Percentiles rank a stretch among this genome's conserved stretches.
Evolutionary conservation across 2,113 vertebrate species (phyloP).

Genomic region (Gnathonemus echidnorhynchus): DNA sequence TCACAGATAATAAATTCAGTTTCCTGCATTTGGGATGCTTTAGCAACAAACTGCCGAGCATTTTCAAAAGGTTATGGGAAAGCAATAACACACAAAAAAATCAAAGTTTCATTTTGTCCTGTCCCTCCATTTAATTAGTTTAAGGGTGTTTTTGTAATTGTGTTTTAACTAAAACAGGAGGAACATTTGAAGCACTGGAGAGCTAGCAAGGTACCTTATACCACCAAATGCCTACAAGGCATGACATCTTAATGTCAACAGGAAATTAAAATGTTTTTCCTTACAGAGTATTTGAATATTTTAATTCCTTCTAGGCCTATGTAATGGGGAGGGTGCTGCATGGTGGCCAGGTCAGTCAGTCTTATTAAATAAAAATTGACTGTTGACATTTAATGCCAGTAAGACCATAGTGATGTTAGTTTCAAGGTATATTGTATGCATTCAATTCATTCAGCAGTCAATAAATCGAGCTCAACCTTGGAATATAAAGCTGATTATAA

Average conservation of each 20-base stretch:
- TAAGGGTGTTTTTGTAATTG: slow-evolving; percentile 95
- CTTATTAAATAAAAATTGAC: slow-evolving; percentile 58
- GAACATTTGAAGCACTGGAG: slow-evolving; percentile 52
- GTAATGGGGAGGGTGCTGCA: slow-evolving; percentile 49
- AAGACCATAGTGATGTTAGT: slow-evolving; percentile 41
- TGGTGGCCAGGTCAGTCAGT: slow-evolving; percentile 68
- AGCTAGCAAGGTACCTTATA: slow-evolving; percentile 68
- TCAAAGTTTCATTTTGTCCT: slow-evolving; percentile 52
- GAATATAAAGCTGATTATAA: not conserved
- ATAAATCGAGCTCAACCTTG: not conserved
- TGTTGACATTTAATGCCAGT: slow-evolving; percentile 60
- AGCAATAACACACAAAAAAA: slow-evolving; percentile 43
- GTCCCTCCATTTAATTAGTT: slow-evolving; percentile 83
- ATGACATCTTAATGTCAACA: slow-evolving; percentile 96
- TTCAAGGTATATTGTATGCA: slow-evolving; percentile 30
- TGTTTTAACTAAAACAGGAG: slow-evolving; percentile 89
- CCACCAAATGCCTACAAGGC: slow-evolving; percentile 87
- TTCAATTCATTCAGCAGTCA: too few relatives aligned
- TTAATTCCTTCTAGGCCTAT: slow-evolving; percentile 74
- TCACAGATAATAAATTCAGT: slow-evolving; percentile 42
- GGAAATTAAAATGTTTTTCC: slow-evolving; percentile 91
- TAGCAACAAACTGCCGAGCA: slow-evolving; percentile 46
- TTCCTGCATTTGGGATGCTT: slow-evolving; percentile 48
- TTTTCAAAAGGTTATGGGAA: slow-evolving; percentile 46
- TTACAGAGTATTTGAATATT: slow-evolving; percentile 82